phyloP scores from a whole-genome alignment of 1,140 invertebrate genomes.

The Megathymus violae region DNA sequence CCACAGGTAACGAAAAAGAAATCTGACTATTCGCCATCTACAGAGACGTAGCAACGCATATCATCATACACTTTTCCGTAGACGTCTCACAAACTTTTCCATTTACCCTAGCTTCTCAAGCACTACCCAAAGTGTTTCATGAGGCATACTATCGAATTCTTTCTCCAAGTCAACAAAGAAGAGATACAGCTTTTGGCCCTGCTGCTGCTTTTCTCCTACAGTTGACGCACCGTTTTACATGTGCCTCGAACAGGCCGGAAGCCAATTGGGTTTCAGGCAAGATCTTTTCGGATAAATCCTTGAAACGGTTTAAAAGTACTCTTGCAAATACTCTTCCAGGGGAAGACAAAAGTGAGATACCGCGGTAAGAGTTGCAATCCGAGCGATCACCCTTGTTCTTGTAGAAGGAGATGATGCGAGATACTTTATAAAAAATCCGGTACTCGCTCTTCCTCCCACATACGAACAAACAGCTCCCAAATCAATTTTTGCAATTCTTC shows the following conservation, averaged over 20 bases:
- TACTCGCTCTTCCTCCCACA: conserved; percentile 41
- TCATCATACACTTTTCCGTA: conserved; percentile 43
- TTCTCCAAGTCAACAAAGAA: conserved; percentile 44
- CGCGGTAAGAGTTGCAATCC: conserved; percentile 40
- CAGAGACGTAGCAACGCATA: conserved; percentile 38
- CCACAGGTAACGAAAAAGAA: conserved; percentile 36
- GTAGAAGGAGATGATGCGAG: conserved; percentile 35
- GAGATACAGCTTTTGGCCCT: no score
- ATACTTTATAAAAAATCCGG: conserved; percentile 34
- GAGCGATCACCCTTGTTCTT: conserved; percentile 45
- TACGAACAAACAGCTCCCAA: conserved; percentile 38
- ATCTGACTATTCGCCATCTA: conserved; percentile 28
- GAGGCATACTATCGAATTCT: conserved; percentile 37
- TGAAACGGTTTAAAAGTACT: conserved; percentile 42
- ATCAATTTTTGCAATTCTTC: conserved; percentile 33
- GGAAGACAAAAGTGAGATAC: conserved; percentile 42
- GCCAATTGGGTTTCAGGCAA: conserved; percentile 44
- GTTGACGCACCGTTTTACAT: conserved; percentile 32
- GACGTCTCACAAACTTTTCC: no score
- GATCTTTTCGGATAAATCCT: conserved; percentile 35
- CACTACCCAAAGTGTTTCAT: conserved; percentile 40
- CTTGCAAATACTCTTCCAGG: conserved; percentile 44
- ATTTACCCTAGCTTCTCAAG: conserved; percentile 35
- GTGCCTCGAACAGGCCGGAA: conserved; percentile 43
- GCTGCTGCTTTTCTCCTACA: conserved; percentile 49